Evolutionary conservation across 2,888 invertebrate genomes (phyloP), one percentile per base, ranked within the genome.

Genomic region (Monopis laevigella): DNA sequence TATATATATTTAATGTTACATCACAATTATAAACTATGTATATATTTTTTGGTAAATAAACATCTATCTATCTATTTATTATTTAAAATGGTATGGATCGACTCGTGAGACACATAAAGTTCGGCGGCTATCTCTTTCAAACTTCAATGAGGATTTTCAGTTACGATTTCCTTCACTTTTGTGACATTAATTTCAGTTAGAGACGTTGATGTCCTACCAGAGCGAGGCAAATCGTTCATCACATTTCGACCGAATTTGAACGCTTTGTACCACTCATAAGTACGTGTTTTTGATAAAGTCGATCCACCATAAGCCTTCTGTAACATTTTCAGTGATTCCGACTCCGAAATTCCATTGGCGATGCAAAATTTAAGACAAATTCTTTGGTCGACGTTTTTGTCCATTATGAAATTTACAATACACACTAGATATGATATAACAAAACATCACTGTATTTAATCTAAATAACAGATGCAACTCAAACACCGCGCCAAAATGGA

Each of bases 171-270:
- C 29, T 29, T 29, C 29, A 29, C 29, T 39, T 38, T 39, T 39
- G 29, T 26, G 24, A 36, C 32, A 19, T 27, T 35, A 17, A 24
- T 21, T 27, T 36, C 42, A 28, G 42, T 26, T 35, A 28, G 18
- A 28, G 43, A 40, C 40, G 41, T 46, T 42, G 43, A 46, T 45
- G 42, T 42, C 39, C 42, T 35, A 45, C 43, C 43, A 43, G 43
- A 45, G 46, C 46, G 43, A 47, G 48, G 45, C 43, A 44, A 46
- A 45, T 43, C 44, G 42, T 44, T 34, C 42, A 44, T 39, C 42
- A 47, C 44, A 50, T 48, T 43, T 50, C 44, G 44, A 47, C 45
- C 46, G 46, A 45, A 45, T 46, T 47, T 47, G 36, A 48, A 48
- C 35, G 44, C 42, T 18, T 27, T 41, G 43, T 38, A 41, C 41